Percentiles rank a stretch among this genome's conserved stretches.
phyloP scores from a whole-genome alignment of 2,888 invertebrate species.

The Agrochola lota region DNA sequence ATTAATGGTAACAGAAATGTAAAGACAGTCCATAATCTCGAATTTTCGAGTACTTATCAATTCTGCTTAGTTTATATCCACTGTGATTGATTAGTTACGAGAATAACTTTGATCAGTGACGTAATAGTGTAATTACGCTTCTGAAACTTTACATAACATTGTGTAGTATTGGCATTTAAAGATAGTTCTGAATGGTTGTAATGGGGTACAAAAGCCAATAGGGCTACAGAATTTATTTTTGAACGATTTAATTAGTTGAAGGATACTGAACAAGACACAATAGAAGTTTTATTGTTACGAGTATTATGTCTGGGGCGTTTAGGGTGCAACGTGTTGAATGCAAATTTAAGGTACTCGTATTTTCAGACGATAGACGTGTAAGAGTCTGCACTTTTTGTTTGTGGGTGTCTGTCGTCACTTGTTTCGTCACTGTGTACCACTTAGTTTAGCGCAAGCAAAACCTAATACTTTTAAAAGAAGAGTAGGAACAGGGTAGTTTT shows the following conservation, averaged over 20 bases:
- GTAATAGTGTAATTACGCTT: slow-evolving; percentile 15
- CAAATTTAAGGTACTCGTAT: background rate
- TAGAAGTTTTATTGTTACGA: background rate
- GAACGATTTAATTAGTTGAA: background rate
- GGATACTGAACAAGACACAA: background rate
- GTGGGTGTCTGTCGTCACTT: background rate
- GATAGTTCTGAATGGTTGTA: slow-evolving; percentile 22
- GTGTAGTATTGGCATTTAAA: slow-evolving; percentile 25
- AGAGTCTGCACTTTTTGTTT: background rate
- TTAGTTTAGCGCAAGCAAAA: background rate
- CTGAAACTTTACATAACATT: slow-evolving; percentile 3
- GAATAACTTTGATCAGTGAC: slow-evolving; percentile 3
- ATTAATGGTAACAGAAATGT: slow-evolving; percentile 9
- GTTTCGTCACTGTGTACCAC: background rate
- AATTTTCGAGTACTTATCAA: background rate
- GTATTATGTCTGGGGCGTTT: background rate
- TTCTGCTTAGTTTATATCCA: slow-evolving; percentile 16
- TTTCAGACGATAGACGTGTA: background rate
- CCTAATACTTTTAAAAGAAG: slow-evolving; percentile 19
- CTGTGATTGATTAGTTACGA: slow-evolving; percentile 4
- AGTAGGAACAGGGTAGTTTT: background rate
- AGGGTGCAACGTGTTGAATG: background rate
- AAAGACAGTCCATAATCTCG: background rate
- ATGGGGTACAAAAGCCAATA: slow-evolving; percentile 35
- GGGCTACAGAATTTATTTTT: slow-evolving; percentile 14